Evolutionary conservation across 2,888 invertebrate species (phyloP).

Genomic region (Cosmorhoe ocellata): DNA sequence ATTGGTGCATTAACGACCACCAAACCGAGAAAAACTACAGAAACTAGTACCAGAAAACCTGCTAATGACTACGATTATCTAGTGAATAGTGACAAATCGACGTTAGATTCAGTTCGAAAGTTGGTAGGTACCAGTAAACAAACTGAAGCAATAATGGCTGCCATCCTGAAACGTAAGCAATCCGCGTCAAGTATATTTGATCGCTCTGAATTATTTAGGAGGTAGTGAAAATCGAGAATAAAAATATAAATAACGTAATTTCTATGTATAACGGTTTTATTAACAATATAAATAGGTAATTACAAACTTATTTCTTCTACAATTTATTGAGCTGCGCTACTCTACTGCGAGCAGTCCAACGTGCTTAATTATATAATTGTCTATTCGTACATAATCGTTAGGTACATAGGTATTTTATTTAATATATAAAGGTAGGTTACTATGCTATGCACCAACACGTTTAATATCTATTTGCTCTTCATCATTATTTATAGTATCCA

Average conservation of each 20-base stretch:
- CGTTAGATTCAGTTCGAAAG: constrained; percentile 41
- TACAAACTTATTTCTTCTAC: constrained; percentile 79
- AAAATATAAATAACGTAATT: constrained; percentile 42
- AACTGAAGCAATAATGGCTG: constrained; percentile 35
- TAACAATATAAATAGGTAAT: constrained; percentile 82
- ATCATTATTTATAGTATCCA: constrained; percentile 12
- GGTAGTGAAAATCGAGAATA: neutral
- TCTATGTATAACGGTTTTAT: constrained; percentile 81
- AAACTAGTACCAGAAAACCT: constrained; percentile 4
- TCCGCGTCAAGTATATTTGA: neutral
- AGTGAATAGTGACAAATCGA: constrained; percentile 33
- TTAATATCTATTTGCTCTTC: constrained; percentile 37
- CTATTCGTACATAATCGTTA: constrained; percentile 21
- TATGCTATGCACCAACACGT: constrained; percentile 65
- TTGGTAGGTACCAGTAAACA: constrained; percentile 48
- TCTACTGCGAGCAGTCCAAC: constrained; percentile 80
- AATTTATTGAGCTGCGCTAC: constrained; percentile 78
- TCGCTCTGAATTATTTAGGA: neutral
- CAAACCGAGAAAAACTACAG: neutral
- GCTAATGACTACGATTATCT: constrained; percentile 29
- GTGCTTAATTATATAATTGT: constrained; percentile 53
- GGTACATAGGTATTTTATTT: neutral
- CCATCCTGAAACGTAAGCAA: constrained; percentile 26
- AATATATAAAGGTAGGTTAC: constrained; percentile 39
- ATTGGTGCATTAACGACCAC: too few species aligned